phyloP scores from a whole-genome alignment of 2,888 invertebrate species.

The Tortrix viridana region DNA sequence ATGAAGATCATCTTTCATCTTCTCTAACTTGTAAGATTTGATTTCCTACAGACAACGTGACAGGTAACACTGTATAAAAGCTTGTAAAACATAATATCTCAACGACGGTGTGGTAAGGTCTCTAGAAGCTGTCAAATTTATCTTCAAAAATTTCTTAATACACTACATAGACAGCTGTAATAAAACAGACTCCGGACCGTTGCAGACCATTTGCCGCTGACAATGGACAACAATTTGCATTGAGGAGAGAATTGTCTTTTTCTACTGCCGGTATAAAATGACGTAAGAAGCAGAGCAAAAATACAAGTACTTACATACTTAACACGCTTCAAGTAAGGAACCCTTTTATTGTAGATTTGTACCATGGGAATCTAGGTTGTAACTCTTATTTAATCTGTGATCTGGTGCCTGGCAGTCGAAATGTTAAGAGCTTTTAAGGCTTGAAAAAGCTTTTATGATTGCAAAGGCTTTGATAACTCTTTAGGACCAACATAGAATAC shows the following conservation, averaged over 20 bases:
- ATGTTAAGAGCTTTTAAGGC: no score
- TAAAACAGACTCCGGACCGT: conserved; percentile 29
- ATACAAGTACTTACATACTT: conserved; percentile 4
- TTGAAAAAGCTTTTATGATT: no score
- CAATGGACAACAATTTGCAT: conserved; percentile 39
- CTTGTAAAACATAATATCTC: no score
- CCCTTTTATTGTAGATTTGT: neutral
- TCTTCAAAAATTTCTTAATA: conserved; percentile 11
- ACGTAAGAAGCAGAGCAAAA: conserved; percentile 21
- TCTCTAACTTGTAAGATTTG: no score
- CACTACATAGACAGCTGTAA: conserved; percentile 21
- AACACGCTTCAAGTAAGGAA: conserved; percentile 11
- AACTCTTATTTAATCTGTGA: no score
- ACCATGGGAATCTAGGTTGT: neutral
- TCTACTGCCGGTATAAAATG: conserved; percentile 15
- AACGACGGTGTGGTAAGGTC: neutral
- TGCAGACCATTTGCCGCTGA: conserved; percentile 37
- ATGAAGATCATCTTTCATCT: no score
- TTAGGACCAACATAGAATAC: no score
- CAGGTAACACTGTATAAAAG: no score
- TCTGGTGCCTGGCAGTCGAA: no score
- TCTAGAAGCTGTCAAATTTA: conserved; percentile 22
- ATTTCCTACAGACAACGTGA: no score
- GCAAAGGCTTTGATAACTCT: no score
- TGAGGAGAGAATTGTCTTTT: conserved; percentile 30